Evolutionary conservation across 2,888 invertebrate genomes (phyloP), one percentile per base, ranked within the genome.

Genomic region (Chalcis sispes): DNA sequence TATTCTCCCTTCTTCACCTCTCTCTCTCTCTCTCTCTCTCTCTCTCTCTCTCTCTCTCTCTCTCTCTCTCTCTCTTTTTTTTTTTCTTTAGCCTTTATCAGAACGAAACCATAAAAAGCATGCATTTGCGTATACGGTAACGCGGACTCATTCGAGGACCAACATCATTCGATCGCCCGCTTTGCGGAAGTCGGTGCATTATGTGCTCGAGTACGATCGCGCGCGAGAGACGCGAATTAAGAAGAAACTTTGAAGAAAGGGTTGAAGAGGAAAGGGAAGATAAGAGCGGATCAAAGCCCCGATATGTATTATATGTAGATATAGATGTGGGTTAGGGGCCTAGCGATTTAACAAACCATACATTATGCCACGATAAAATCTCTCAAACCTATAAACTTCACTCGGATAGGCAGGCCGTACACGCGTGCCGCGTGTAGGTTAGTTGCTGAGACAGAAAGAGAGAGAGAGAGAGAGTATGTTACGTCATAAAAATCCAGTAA

Each of bases 401-500:
- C 82, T 81, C 81, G 83, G 83, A 82, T 84, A 84, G 85, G 56
- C 67, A n/a, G n/a, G n/a, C n/a, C n/a, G n/a, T n/a, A n/a, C n/a
- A 27, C 54, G 62, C 32, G 50, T 25, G 58, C 54, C n/a, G n/a
- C n/a, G n/a, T n/a, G n/a, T n/a, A n/a, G n/a, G n/a, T n/a, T n/a
- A n/a, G n/a, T n/a, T n/a, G n/a, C n/a, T n/a, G n/a, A n/a, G n/a
- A n/a, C n/a, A n/a, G n/a, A n/a, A n/a, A n/a, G 82, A 81, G 82
- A 81, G 85, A 2, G 82, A 83, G 85, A 13, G 48, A 48, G 25
- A 83, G 72, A 20, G 82, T 84, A 83, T 84, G 87, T 87, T 86
- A 87, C 88, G 85, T 88, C 88, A 88, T 88, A 88, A 88, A 88
- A 88, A 88, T 87, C 85, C 86, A 84, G 87, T 88, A 87, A 88